Percentiles rank a stretch among this genome's conserved stretches.
Conservation (phyloP, 2,113 vertebrate genomes). For the Ctenomys sociabilis region DNA sequence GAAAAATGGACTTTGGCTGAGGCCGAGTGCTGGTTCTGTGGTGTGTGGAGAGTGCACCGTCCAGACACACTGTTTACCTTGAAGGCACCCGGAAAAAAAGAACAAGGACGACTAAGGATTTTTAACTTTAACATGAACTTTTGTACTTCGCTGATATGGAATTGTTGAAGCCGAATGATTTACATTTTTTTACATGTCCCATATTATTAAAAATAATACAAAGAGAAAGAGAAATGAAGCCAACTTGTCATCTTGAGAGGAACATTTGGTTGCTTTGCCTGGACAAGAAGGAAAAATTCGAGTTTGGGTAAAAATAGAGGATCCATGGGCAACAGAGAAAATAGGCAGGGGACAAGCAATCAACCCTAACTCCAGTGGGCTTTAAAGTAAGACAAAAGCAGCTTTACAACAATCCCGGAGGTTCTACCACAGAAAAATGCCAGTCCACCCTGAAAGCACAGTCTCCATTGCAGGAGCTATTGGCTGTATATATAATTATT, state of each 20-base stretch:
- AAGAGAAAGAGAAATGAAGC: constrained; percentile 54
- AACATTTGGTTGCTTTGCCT: constrained; percentile 65
- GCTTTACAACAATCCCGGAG: constrained; percentile 78
- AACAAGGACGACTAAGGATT: constrained; percentile 69
- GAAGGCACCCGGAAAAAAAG: constrained; percentile 57
- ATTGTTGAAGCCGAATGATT: constrained; percentile 64
- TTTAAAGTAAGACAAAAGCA: constrained; percentile 79
- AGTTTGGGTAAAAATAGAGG: constrained; percentile 22
- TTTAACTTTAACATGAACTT: constrained; percentile 82
- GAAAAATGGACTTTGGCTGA: constrained; percentile 80
- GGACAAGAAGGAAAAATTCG: constrained; percentile 48
- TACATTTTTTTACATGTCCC: constrained; percentile 76
- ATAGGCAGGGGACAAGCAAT: not conserved
- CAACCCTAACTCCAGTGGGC: constrained; percentile 15
- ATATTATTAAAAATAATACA: constrained; percentile 65
- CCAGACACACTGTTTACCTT: constrained; percentile 67
- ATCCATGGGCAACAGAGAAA: not conserved
- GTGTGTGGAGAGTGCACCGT: constrained; percentile 48
- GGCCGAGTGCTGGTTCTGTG: constrained; percentile 77
- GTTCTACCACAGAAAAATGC: constrained; percentile 74
- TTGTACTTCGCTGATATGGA: constrained; percentile 78
- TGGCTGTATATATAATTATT: constrained; percentile 89
- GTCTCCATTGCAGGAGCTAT: constrained; percentile 82
- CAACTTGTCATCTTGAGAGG: constrained; percentile 63
- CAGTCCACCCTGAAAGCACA: constrained; percentile 85